Conservation (phyloP, 2,888 invertebrate genomes). For the Ennomos erosarius region DNA sequence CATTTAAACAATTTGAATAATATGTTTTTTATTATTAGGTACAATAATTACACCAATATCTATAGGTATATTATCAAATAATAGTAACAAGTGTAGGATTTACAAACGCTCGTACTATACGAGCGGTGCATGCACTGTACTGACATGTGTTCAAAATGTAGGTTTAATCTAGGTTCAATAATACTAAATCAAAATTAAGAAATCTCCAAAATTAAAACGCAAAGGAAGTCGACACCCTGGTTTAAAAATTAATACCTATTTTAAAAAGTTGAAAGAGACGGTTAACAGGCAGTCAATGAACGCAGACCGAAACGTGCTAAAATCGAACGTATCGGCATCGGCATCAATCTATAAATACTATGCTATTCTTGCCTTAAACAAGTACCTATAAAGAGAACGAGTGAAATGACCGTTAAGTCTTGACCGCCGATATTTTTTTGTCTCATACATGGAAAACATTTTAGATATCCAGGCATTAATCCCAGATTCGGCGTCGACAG, state of each 20-base stretch:
- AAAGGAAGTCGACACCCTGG: constrained; percentile 1
- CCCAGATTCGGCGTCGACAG: no score
- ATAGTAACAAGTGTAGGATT: no score
- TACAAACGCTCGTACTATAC: no score
- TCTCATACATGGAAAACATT: no score
- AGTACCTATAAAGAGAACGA: neutral
- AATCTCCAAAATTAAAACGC: neutral
- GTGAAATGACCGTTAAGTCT: neutral
- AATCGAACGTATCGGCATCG: constrained; percentile 10
- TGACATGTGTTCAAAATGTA: no score
- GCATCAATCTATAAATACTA: constrained; percentile 12
- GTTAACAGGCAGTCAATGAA: constrained; percentile 7
- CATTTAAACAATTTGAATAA: no score
- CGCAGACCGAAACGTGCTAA: constrained; percentile 11
- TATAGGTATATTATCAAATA: no score
- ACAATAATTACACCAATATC: no score
- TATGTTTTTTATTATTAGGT: no score
- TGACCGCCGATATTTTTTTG: neutral
- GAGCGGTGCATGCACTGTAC: no score
- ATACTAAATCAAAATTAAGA: neutral
- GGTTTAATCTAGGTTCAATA: no score
- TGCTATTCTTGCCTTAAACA: constrained; percentile 9
- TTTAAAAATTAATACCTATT: constrained; percentile 2
- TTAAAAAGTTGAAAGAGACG: neutral
- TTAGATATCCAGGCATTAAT: no score